These are phyloP conservation scores for Stenurella melanura DNA, from an alignment of 2,888 invertebrate species.

Conservation along the genomic window DNA sequence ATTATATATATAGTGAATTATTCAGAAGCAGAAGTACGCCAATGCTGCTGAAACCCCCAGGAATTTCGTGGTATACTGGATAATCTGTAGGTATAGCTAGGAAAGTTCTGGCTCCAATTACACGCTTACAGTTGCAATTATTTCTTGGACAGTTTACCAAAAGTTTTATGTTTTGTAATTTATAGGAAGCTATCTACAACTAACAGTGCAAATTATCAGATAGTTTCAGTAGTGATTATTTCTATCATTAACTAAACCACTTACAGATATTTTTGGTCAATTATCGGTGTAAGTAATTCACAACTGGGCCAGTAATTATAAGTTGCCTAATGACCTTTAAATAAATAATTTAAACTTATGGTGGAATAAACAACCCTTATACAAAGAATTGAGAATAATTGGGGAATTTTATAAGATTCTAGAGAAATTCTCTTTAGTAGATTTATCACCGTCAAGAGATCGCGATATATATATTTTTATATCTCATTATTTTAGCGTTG, in stretches of 20 bases:
- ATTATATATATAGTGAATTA: neutral
- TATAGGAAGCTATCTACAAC: constrained; percentile 67
- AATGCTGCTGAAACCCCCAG: neutral
- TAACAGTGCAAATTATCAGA: constrained; percentile 50
- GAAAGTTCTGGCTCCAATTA: constrained; percentile 64
- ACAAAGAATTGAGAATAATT: no score
- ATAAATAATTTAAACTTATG: no score
- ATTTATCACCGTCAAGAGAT: no score
- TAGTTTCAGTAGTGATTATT: constrained; percentile 56
- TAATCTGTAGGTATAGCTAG: constrained; percentile 38
- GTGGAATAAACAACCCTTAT: no score
- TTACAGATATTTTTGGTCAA: neutral
- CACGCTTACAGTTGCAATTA: constrained; percentile 71
- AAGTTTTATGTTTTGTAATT: constrained; percentile 71
- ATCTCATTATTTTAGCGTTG: no score
- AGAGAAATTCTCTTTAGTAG: no score
- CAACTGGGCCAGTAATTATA: neutral
- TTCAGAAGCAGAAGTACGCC: neutral
- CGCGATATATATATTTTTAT: no score
- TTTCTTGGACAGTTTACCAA: constrained; percentile 71
- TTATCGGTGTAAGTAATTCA: neutral
- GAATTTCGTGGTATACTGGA: constrained; percentile 13
- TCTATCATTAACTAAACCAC: constrained; percentile 37
- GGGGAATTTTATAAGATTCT: no score
- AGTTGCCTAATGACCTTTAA: neutral